phyloP scores from a whole-genome alignment of 2,888 invertebrate species.

The Megamerina dolium region DNA sequence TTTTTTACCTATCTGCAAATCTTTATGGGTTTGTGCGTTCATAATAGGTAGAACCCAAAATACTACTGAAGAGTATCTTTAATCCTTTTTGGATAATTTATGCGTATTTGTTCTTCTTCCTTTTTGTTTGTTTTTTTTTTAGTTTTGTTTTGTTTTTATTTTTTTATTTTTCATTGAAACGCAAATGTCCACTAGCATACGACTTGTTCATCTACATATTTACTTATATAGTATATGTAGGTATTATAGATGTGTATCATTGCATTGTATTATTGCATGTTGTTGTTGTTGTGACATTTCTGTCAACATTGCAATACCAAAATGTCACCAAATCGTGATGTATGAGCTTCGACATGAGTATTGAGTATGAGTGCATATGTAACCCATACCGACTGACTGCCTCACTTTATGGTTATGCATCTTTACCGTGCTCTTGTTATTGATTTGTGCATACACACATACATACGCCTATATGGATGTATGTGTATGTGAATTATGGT shows the following conservation, averaged over 20 bases:
- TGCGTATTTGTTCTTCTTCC: conserved; percentile 23
- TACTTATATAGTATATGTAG: too few species aligned
- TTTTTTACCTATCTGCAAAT: not conserved
- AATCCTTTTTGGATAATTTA: conserved; percentile 38
- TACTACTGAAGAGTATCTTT: too few species aligned
- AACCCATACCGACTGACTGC: conserved; percentile 8
- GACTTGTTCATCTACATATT: too few species aligned
- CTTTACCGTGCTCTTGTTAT: not conserved
- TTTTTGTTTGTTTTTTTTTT: too few species aligned
- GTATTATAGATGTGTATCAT: too few species aligned
- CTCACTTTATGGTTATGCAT: not conserved
- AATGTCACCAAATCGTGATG: conserved; percentile 38
- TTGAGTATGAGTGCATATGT: too few species aligned
- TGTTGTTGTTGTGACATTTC: conserved; percentile 39
- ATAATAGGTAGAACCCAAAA: too few species aligned
- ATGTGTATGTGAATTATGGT: not conserved
- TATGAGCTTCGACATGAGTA: conserved; percentile 31
- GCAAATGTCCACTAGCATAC: too few species aligned
- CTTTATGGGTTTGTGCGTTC: too few species aligned
- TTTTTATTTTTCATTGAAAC: conserved; percentile 25
- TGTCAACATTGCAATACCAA: conserved; percentile 31
- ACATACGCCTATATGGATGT: not conserved
- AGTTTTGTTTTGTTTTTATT: conserved; percentile 5
- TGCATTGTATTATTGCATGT: too few species aligned
- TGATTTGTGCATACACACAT: not conserved